phyloP scores from a whole-genome alignment of 2,888 invertebrate genomes.

The Petrophora chlorosata region DNA sequence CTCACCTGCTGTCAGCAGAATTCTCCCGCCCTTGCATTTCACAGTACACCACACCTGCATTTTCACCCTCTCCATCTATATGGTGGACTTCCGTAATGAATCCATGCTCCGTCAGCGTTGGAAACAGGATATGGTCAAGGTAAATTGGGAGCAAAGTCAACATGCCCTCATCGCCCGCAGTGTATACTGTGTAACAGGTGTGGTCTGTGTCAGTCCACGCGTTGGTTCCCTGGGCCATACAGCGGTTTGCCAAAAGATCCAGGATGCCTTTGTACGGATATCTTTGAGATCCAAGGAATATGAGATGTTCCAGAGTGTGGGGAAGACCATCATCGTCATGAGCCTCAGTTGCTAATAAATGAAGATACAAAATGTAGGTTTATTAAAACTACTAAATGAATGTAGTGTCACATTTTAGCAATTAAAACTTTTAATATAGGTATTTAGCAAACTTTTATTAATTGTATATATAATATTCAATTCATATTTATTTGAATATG shows the following conservation, averaged over 20 bases:
- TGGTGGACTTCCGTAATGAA: conserved; percentile 97
- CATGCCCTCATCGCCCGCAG: conserved; percentile 93
- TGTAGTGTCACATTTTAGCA: no score
- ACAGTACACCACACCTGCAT: conserved; percentile 97
- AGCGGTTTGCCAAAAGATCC: conserved; percentile 94
- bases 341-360: conserved; percentile 91
- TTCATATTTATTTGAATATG: no score
- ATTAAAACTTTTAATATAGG: no score
- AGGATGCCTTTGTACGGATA: conserved; percentile 96
- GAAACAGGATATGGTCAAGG: conserved; percentile 94
- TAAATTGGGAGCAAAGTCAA: conserved; percentile 94
- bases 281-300: conserved; percentile 94
- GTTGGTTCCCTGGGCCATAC: conserved; percentile 95
- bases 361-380: conserved; percentile 13
- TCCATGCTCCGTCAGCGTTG: conserved; percentile 91
- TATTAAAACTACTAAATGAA: no score
- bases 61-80: conserved; percentile 92
- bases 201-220: conserved; percentile 95
- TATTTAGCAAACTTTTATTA: no score
- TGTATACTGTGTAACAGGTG: conserved; percentile 95
- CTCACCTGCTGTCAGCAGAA: conserved; percentile 86
- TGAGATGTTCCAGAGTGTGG: conserved; percentile 95
- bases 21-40: conserved; percentile 96
- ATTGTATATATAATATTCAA: no score
- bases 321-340: conserved; percentile 96